Conservation (phyloP, 2,113 vertebrate genomes). For the Heliornis fulica region DNA sequence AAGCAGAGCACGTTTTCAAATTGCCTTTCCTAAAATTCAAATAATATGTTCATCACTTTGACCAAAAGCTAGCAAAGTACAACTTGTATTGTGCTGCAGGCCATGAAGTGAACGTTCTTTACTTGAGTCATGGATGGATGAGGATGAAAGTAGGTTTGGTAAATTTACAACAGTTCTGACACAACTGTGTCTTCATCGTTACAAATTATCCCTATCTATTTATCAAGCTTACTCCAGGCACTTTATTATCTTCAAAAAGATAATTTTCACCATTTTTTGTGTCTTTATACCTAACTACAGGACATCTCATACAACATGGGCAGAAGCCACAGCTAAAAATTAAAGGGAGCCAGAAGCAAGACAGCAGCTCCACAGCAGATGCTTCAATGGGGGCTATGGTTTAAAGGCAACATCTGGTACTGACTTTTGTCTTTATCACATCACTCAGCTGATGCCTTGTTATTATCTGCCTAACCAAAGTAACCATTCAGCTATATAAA, state of each 20-base stretch:
- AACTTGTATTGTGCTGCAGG: slow-evolving; percentile 45
- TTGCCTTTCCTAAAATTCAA: neutral
- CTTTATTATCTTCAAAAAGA: neutral
- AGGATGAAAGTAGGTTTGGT: slow-evolving; percentile 46
- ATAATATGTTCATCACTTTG: neutral
- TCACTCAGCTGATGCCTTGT: neutral
- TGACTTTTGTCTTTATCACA: neutral
- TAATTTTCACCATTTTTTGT: neutral
- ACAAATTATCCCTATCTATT: neutral
- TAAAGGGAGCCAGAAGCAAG: neutral
- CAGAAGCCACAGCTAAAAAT: neutral
- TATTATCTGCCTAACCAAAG: neutral
- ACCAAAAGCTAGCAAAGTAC: slow-evolving; percentile 21
- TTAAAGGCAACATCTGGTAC: neutral
- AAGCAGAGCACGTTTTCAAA: slow-evolving; percentile 1
- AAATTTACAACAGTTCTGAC: slow-evolving; percentile 18
- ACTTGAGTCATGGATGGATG: slow-evolving; percentile 34
- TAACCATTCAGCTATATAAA: neutral
- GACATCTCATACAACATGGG: neutral
- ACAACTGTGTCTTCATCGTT: neutral
- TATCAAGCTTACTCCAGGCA: neutral
- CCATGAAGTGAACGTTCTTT: neutral
- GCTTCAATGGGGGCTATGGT: neutral
- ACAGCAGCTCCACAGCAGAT: neutral
- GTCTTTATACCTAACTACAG: neutral